Evolutionary conservation across 2,888 invertebrate genomes (phyloP).

Genomic region (Spilarctia lutea): DNA sequence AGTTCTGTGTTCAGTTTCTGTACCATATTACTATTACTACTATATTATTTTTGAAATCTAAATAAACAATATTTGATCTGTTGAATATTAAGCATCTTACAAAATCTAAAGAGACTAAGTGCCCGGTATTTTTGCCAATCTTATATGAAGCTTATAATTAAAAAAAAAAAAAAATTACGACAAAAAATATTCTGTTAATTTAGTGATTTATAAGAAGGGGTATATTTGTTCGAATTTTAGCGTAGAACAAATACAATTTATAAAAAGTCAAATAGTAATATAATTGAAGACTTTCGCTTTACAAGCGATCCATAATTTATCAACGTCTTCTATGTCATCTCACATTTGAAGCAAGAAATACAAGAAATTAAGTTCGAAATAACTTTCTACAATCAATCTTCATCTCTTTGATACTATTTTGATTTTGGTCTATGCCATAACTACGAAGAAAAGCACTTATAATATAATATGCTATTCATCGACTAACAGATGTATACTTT

Average conservation of each 20-base stretch:
- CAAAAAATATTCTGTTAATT: no score
- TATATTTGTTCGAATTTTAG: not conserved
- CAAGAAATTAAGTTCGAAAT: slow-evolving; percentile 9
- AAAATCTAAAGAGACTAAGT: not conserved
- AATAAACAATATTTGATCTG: no score
- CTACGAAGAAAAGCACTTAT: not conserved
- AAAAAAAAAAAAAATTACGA: no score
- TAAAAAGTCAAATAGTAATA: not conserved
- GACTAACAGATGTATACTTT: not conserved
- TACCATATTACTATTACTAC: no score
- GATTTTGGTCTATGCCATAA: slow-evolving; percentile 3
- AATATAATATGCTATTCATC: not conserved
- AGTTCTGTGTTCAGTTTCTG: no score
- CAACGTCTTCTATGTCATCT: slow-evolving; percentile 9
- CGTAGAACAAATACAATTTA: not conserved
- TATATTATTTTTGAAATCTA: not conserved
- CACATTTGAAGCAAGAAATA: not conserved
- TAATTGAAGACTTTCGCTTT: not conserved
- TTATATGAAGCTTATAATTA: not conserved
- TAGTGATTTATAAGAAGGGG: no score
- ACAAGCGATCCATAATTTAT: slow-evolving; percentile 2
- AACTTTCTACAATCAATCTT: slow-evolving; percentile 15
- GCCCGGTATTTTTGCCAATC: not conserved
- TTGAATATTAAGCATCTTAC: not conserved
- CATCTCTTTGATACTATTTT: slow-evolving; percentile 7